Base-by-base conservation (phyloP, 2,797 vertebrate genomes). In the Tinamus major region DNA sequence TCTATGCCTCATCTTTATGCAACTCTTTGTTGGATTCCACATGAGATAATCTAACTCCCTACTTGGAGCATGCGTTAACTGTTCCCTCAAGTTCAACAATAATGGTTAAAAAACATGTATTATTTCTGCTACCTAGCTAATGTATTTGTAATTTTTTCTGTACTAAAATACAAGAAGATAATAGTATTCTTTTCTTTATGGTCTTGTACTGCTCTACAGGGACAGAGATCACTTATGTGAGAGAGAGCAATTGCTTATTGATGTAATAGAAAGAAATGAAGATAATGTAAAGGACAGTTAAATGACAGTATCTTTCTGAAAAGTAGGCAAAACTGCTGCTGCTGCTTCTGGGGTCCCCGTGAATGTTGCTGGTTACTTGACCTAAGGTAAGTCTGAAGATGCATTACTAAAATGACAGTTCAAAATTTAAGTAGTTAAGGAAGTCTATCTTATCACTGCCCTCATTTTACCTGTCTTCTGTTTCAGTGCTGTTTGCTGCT, bases 401-500 rank as follows among this genome's bases (percentile, higher is more conserved):
- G 23, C 31, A 58, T 18, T 63, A 21, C 20, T 29, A 11, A 56
- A 86, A 26, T 37, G 13, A 64, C 85, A 71, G 68, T 85, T 91
- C 46, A 80, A 33, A 80, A 64, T 46, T 64, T 16, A 58, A 71
- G 68, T 85, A 75, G 78, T 87, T 77, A 74, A 64, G 44, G 64
- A 64, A 82, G 27, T 44, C 48, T 20, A 18, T 51, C 35, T 93
- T 85, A 87, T 49, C 31, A 7, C 27, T 82, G 5, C 21, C 84
- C 61, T 77, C 15, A 39, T 84, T 94, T 88, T 82, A 3, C 42
- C 15, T 69, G 53, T 68, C 26, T 69, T 67, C 39, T 85, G 3
- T 86, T 92, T 90, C 88, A 61, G 12, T 61, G 17, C 8, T 69
- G 55, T 74, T 93, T 86, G 27, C 82, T 92, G 88, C 51, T 39